Conservation (phyloP, 2,888 invertebrate genomes). For the Drosophila fungiperda region DNA sequence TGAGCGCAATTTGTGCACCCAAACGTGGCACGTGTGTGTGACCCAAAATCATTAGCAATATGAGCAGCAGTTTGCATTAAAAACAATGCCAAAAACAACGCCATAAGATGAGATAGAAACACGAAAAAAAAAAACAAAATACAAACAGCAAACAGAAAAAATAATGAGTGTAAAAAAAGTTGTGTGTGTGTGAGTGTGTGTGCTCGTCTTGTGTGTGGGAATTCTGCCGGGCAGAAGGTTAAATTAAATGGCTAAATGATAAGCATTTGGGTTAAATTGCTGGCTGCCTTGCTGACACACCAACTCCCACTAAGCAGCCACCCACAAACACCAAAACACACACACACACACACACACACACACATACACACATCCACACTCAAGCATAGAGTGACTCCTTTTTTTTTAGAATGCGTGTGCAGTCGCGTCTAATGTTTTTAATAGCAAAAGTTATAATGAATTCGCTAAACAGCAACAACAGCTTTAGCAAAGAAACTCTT, state of each 20-base stretch:
- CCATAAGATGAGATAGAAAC: conserved; percentile 61
- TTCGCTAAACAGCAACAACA: conserved; percentile 67
- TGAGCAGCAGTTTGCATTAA: conserved; percentile 78
- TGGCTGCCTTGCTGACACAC: conserved; percentile 29
- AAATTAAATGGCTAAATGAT: conserved; percentile 81
- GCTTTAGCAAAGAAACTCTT: background rate
- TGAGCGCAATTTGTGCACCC: conserved; percentile 50
- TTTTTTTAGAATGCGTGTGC: conserved; percentile 55
- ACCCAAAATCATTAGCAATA: conserved; percentile 81
- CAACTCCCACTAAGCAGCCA: conserved; percentile 6
- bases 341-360: conserved; percentile 3
- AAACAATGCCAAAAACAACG: conserved; percentile 59
- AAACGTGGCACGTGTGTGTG: conserved; percentile 73
- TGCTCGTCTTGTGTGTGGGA: conserved; percentile 29
- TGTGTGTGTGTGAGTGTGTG: conserved; percentile 15
- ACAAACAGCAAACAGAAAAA: conserved; percentile 7
- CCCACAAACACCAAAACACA: conserved; percentile 3
- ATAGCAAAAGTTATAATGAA: conserved; percentile 80
- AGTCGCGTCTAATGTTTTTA: conserved; percentile 76
- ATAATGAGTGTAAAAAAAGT: conserved; percentile 7
- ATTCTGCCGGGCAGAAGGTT: conserved; percentile 65
- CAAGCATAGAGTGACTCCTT: conserved; percentile 28
- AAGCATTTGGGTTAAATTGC: conserved; percentile 79
- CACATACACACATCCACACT: background rate
- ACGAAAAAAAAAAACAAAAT: conserved; percentile 18